Conservation (phyloP, 2,113 vertebrate genomes). For the Pachycephala philippinensis region DNA sequence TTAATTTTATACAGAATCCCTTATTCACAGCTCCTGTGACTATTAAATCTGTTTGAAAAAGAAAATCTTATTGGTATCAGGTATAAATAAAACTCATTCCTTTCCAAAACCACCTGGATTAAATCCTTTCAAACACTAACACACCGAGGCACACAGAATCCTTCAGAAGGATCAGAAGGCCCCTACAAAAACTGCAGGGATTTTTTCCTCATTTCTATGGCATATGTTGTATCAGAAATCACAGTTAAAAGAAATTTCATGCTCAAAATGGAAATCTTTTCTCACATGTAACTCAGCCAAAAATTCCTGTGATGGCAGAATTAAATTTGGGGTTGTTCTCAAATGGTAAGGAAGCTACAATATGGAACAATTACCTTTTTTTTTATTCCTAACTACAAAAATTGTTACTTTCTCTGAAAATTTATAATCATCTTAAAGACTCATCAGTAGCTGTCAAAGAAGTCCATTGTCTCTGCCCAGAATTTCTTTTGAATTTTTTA, state of each 20-base stretch:
- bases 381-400: neutral
- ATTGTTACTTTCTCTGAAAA: constrained; percentile 10
- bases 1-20: neutral
- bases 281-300: constrained; percentile 53
- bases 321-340: constrained; percentile 38
- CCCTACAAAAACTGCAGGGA: neutral
- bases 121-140: neutral
- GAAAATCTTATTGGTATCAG: neutral
- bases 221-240: constrained; percentile 38
- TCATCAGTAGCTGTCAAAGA: neutral
- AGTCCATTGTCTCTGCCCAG: neutral
- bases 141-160: neutral
- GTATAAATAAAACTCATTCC: neutral
- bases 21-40: neutral
- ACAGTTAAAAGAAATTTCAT: constrained; percentile 37
- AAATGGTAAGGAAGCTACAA: constrained; percentile 17
- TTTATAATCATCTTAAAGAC: neutral
- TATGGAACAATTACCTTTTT: constrained; percentile 37
- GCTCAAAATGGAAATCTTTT: constrained; percentile 44
- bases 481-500: neutral
- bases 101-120: neutral
- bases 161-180: neutral
- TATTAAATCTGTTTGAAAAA: constrained; percentile 16
- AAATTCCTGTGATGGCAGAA: constrained; percentile 41
- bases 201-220: neutral